Evolutionary conservation across 2,113 vertebrate genomes (phyloP).

Genomic region (Geococcyx californianus): DNA sequence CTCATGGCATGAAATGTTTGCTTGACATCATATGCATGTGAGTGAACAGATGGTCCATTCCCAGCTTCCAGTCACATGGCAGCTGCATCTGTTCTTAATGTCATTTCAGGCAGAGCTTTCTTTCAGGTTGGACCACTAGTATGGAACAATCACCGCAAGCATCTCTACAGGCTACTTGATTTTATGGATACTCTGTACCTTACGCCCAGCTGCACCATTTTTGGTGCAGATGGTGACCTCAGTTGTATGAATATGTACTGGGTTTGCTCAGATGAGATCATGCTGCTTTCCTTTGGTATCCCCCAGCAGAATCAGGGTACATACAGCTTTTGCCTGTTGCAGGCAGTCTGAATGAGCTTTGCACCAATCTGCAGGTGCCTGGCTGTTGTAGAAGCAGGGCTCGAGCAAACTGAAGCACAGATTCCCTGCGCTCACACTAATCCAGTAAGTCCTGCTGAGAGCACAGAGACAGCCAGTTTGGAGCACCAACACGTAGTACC

Average conservation of each 20-base stretch:
- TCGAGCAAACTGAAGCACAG: not conserved
- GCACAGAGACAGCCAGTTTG: not conserved
- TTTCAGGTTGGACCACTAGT: not conserved
- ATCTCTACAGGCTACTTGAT: not conserved
- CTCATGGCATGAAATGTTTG: not conserved
- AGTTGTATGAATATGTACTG: not conserved
- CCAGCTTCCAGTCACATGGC: not conserved
- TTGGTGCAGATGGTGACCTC: not conserved
- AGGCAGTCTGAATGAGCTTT: not conserved
- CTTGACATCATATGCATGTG: not conserved
- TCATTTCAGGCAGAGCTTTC: not conserved
- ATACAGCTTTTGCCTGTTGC: not conserved
- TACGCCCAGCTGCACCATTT: not conserved
- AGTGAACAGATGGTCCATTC: slow-evolving; percentile 30
- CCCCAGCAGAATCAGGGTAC: not conserved
- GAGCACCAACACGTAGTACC: rapidly evolving
- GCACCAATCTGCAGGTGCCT: not conserved
- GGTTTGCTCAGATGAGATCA: not conserved
- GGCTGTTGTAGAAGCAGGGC: not conserved
- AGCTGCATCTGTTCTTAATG: not conserved
- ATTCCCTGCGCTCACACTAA: not conserved
- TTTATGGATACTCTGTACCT: not conserved
- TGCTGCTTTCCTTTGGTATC: not conserved
- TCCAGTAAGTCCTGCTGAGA: not conserved
- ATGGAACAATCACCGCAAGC: not conserved